Evolutionary conservation across 2,113 vertebrate species (phyloP).

Genomic region (Xiphias gladius): DNA sequence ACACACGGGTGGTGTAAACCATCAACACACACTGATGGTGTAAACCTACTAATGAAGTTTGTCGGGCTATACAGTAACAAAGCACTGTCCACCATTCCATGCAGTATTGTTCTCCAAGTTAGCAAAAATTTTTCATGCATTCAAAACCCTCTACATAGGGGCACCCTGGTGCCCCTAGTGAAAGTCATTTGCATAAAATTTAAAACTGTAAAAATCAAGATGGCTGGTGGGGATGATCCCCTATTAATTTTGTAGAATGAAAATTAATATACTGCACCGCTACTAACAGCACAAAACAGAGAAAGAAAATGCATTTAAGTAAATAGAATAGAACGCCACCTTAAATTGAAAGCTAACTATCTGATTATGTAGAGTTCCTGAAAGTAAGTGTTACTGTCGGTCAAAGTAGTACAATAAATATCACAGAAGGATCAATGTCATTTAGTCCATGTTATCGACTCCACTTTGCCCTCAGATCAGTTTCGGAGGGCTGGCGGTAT

Average conservation of each 20-base stretch:
- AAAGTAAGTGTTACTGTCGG: background rate
- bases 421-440: background rate
- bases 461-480: constrained; percentile 86
- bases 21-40: background rate
- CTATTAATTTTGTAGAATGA: background rate
- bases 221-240: background rate
- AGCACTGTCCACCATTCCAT: background rate
- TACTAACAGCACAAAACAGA: too few relatives aligned
- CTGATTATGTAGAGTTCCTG: background rate
- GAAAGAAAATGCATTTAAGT: too few relatives aligned
- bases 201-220: background rate
- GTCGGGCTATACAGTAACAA: background rate
- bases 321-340: too few relatives aligned
- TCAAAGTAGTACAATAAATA: background rate
- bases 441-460: background rate
- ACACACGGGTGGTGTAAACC: background rate
- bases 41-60: background rate
- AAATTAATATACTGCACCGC: too few relatives aligned
- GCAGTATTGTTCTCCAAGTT: too few relatives aligned
- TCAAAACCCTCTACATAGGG: too few relatives aligned
- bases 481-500: constrained; percentile 94
- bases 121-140: too few relatives aligned
- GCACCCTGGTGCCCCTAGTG: too few relatives aligned
- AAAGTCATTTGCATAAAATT: background rate
- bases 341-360: too few relatives aligned